These are phyloP conservation scores for Euspilapteryx auroguttella DNA, from an alignment of 2,888 invertebrate species.

Conservation along the genomic window DNA sequence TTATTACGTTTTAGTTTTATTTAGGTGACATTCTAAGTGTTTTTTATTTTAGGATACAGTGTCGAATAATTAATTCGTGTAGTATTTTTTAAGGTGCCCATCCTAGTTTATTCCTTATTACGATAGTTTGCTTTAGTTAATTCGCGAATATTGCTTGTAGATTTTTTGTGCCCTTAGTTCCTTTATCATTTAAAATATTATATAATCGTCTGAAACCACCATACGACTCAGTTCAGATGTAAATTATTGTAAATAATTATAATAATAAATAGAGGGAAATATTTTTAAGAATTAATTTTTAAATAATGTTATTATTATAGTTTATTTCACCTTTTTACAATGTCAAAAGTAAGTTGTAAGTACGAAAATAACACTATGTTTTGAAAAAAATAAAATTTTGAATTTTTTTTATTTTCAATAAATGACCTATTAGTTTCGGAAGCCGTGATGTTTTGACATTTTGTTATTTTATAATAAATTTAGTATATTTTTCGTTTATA, in stretches of 20 bases:
- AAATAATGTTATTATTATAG: slow-evolving; percentile 13
- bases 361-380: slow-evolving; percentile 22
- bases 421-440: slow-evolving; percentile 11
- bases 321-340: slow-evolving; percentile 14
- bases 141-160: not conserved
- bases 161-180: not conserved
- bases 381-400: slow-evolving; percentile 1
- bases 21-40: not conserved
- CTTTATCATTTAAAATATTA: too few relatives aligned
- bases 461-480: slow-evolving; percentile 25
- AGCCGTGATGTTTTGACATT: slow-evolving; percentile 31
- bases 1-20: not conserved
- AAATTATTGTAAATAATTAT: slow-evolving; percentile 54
- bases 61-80: too few relatives aligned
- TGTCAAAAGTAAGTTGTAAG: slow-evolving; percentile 31
- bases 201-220: too few relatives aligned
- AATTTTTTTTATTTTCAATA: slow-evolving; percentile 16
- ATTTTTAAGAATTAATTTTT: slow-evolving; percentile 29
- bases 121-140: slow-evolving; percentile 1
- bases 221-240: slow-evolving; percentile 16
- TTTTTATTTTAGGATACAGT: slow-evolving; percentile 1
- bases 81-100: too few relatives aligned
- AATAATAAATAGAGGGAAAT: slow-evolving; percentile 16
- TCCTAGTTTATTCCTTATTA: too few relatives aligned
- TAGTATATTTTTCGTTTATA: slow-evolving; percentile 36